Base-by-base conservation (phyloP, 2,113 vertebrate genomes). In the Lethenteron camtschaticum region DNA sequence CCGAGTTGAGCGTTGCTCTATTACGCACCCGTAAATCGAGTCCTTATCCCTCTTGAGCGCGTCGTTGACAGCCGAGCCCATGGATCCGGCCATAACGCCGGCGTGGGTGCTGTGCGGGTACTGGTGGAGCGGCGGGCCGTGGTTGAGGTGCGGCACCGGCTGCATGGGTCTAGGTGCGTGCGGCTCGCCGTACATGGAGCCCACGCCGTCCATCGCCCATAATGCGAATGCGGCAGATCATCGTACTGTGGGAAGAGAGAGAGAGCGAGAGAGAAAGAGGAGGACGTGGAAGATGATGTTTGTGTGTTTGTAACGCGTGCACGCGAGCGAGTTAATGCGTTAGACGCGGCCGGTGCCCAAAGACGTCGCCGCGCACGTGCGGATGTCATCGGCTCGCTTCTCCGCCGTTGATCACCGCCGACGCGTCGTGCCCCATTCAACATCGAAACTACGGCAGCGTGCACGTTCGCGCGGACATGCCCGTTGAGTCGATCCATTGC, bases 31-130 rank as follows among this genome's bases (percentile, higher is more conserved):
- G 77, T 95, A 95, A 84, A 96, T 97, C 76, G 90, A 89, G 82
- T 97, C 94, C 85, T 95, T 97, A 85, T 97, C 94, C 84, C 94
- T 83, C 83, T 96, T 97, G 84, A 97, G 82, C 81, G 91, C 94
- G 80, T 97, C 94, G 83, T 97, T 97, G 86, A 97, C 90, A 87
- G 94, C 94, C 70, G 94, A 96, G 80, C 94, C 94, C 92, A 97
- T 97, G 84, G 88, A 87, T 76, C 83, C 87, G 81, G 91, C 87
- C 94, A 96, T 97, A 80, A 95, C 91, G 83, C 95, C 96, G 70
- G 90, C 89, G 79, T 97, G 92, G 57, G 91, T 90, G 82, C 96
- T 95, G 80, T 97, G 94, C 83, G 96, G 91, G 76, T 89, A 89
- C 80, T 89, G 87, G 82, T 97, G 94, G 59, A 97, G 88, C 78